Base-by-base conservation (phyloP, 2,888 invertebrate species). In the Glaucopsyche alexis region DNA sequence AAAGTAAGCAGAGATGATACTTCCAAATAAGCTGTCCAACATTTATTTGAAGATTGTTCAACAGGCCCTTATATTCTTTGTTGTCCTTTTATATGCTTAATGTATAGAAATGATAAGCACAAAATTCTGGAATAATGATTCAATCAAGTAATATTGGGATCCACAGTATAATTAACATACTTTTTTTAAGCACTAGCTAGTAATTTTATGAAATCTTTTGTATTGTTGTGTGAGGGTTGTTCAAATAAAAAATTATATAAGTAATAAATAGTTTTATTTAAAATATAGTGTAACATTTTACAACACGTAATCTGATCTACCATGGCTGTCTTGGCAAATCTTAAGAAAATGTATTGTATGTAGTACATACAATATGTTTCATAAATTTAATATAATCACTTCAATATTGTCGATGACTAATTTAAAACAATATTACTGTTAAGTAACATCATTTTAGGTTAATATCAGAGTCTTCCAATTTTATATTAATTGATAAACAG, bases 221-320 rank as follows among this genome's bases (percentile, higher is more conserved):
- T 16, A 19, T 60, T 19, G 16, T 11, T 14, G 47, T 19, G 69
- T 49, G 49, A 47, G 4, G 11, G 47, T 19, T 69, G 69, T 47
- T 69, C 11, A 47, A 69, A 69, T 49, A 69, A 69, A 69, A 69
- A 42, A 19, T 3, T 19, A 19, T 45, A 6, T 19, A 16, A 29
- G 69, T 69, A 69, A 69, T 69, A 69, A 69, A 69, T 69, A 69
- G 69, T 69, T 69, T 69, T 69, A 69, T 69, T 69, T 69, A 19
- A 69, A 69, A 69, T 49, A 49, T 69, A 69, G 29, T 45, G 19
- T 69, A 47, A 47, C 13, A 29, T 69, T 69, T 69, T 16, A 42
- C 42, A 40, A 13, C 3, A 6, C 9, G 67, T 47, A 67, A 19
- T 42, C 9, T 45, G 1, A 29, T 7, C 66, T 67, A 67, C 45